phyloP scores from a whole-genome alignment of 92 coral and sea anemone species.

The Hydrozoanthus gracilis region DNA sequence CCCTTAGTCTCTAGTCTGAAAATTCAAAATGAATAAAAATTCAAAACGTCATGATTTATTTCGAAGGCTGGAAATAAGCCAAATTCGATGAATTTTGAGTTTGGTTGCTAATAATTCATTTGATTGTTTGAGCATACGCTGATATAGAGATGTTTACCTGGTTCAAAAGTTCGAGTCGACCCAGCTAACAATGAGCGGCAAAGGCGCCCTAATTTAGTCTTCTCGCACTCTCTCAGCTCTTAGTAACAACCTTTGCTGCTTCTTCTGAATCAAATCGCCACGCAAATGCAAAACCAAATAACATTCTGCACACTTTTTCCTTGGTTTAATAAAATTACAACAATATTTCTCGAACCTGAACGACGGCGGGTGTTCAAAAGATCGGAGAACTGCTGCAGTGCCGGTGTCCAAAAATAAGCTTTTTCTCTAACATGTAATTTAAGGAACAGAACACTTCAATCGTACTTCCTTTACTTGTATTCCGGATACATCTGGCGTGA shows the following conservation, averaged over 20 bases:
- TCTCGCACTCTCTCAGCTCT: conserved; percentile 1
- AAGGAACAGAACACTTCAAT: neutral
- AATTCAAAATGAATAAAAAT: too few relatives aligned
- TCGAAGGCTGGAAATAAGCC: neutral
- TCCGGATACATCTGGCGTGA: conserved; percentile 14
- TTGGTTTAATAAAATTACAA: neutral
- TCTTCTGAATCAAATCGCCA: neutral
- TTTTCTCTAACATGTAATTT: neutral
- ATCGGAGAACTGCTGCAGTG: neutral
- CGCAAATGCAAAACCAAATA: neutral
- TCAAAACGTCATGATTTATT: too few relatives aligned
- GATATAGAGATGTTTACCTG: conserved; percentile 17
- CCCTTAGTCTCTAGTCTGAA: too few relatives aligned
- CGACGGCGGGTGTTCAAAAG: neutral
- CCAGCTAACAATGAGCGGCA: neutral
- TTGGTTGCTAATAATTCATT: neutral
- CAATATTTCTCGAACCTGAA: neutral
- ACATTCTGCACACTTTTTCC: neutral
- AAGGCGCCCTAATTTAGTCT: neutral
- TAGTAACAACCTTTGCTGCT: neutral
- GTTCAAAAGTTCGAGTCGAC: conserved; percentile 22
- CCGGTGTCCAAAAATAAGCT: neutral
- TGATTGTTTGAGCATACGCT: neutral
- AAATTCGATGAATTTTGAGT: neutral
- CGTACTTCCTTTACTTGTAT: neutral